Evolutionary conservation across 2,888 invertebrate species (phyloP).

Genomic region (Autographa gamma): DNA sequence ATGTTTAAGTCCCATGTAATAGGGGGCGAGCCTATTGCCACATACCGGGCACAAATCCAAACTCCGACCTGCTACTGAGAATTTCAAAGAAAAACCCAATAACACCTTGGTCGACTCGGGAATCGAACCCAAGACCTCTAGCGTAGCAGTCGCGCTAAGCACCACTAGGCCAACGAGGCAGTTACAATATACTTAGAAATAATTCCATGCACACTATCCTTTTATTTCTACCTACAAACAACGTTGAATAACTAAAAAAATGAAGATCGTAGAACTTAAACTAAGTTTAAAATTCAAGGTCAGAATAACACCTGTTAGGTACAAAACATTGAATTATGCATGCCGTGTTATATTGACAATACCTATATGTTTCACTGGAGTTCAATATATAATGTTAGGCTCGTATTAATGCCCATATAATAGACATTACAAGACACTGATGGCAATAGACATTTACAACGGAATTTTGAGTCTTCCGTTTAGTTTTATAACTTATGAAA

Average conservation of each 20-base stretch:
- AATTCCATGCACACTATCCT: not conserved
- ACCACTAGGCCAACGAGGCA: no score
- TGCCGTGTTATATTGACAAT: slow-evolving; percentile 21
- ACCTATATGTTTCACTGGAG: not conserved
- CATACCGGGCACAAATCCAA: no score
- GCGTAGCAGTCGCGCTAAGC: no score
- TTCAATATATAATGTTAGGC: not conserved
- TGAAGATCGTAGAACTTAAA: slow-evolving; percentile 42
- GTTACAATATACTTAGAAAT: not conserved
- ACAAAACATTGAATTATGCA: slow-evolving; percentile 34
- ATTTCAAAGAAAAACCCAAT: no score
- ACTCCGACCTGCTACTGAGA: no score
- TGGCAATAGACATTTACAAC: slow-evolving; percentile 1
- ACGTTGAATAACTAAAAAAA: slow-evolving; percentile 4
- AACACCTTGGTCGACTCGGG: no score
- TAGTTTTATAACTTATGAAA: slow-evolving; percentile 4
- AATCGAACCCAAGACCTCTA: no score
- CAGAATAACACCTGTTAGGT: slow-evolving; percentile 44
- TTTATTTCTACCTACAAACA: slow-evolving; percentile 15
- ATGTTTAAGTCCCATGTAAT: no score
- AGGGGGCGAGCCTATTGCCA: no score
- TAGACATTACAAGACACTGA: slow-evolving; percentile 3
- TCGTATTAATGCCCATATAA: slow-evolving; percentile 1
- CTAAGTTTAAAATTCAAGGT: slow-evolving; percentile 46
- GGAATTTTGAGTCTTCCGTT: not conserved